Conservation (phyloP, 2,888 invertebrate species). For the Netelia inedita region DNA sequence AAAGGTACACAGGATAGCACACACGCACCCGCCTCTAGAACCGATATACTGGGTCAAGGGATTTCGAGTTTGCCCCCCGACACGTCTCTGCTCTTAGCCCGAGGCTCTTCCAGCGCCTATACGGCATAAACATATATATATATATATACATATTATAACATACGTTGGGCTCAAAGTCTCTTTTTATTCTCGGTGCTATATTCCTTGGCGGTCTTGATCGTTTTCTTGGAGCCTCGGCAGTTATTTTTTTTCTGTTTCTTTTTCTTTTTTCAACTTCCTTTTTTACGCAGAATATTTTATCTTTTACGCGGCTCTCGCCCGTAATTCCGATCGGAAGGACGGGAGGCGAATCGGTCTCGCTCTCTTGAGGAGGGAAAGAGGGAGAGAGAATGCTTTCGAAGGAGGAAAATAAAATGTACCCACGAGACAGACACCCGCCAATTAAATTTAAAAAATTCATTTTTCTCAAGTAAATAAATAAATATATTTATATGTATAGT, state of each 20-base stretch:
- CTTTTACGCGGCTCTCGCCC: constrained; percentile 10
- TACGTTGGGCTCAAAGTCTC: constrained; percentile 41
- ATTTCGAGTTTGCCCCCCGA: constrained; percentile 69
- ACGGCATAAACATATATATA: not conserved
- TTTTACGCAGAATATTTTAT: constrained; percentile 38
- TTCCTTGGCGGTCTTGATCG: constrained; percentile 52
- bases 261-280: constrained; percentile 18
- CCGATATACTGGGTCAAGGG: constrained; percentile 72
- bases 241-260: not conserved
- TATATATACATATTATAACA: constrained; percentile 31
- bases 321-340: constrained; percentile 14
- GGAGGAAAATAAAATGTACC: not conserved
- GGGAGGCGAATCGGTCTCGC: not conserved
- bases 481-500: not conserved
- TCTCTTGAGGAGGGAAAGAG: too few relatives aligned
- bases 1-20: constrained; percentile 27
- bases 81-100: constrained; percentile 59
- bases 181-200: constrained; percentile 53
- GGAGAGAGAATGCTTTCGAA: not conserved
- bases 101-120: constrained; percentile 47
- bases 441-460: not conserved
- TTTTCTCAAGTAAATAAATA: not conserved
- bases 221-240: constrained; percentile 43
- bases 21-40: constrained; percentile 41
- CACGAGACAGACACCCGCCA: not conserved